phyloP scores from a whole-genome alignment of 1,140 invertebrate species.

The Samia ricini region DNA sequence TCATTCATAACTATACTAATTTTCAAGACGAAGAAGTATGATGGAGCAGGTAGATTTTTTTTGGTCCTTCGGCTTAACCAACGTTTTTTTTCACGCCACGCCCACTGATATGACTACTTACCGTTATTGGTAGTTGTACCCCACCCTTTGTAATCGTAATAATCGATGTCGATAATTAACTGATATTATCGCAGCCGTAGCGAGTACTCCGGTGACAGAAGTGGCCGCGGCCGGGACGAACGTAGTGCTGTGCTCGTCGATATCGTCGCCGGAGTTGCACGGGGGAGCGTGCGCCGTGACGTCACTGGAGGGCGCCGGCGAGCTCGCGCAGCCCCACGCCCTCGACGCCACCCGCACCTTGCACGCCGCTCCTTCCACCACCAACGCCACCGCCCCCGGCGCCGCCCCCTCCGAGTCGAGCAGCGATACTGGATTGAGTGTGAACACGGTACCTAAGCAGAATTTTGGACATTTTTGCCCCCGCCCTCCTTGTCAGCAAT shows the following conservation, averaged over 20 bases:
- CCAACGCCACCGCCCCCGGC: conserved; percentile 15
- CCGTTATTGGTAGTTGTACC: too few relatives aligned
- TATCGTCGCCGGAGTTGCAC: conserved; percentile 57
- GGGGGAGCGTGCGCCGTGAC: background rate
- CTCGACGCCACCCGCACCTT: conserved; percentile 10
- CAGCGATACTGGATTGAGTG: conserved; percentile 58
- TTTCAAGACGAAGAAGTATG: too few relatives aligned
- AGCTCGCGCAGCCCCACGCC: background rate
- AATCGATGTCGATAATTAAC: background rate
- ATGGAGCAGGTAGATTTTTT: too few relatives aligned
- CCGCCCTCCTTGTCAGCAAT: too few relatives aligned
- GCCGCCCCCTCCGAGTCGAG: conserved; percentile 60
- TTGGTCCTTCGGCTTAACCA: too few relatives aligned
- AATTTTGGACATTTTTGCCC: too few relatives aligned
- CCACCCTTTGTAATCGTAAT: too few relatives aligned
- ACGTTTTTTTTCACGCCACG: too few relatives aligned
- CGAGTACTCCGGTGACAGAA: conserved; percentile 43
- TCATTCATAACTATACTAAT: too few relatives aligned
- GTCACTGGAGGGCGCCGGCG: conserved; percentile 8
- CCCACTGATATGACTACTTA: too few relatives aligned
- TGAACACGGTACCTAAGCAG: background rate
- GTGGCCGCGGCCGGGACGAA: conserved; percentile 18
- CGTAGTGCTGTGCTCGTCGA: conserved; percentile 41
- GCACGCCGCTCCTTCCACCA: conserved; percentile 16
- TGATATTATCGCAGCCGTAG: conserved; percentile 34